Conservation (phyloP, 1,140 invertebrate genomes). For the Ylistrum balloti region DNA sequence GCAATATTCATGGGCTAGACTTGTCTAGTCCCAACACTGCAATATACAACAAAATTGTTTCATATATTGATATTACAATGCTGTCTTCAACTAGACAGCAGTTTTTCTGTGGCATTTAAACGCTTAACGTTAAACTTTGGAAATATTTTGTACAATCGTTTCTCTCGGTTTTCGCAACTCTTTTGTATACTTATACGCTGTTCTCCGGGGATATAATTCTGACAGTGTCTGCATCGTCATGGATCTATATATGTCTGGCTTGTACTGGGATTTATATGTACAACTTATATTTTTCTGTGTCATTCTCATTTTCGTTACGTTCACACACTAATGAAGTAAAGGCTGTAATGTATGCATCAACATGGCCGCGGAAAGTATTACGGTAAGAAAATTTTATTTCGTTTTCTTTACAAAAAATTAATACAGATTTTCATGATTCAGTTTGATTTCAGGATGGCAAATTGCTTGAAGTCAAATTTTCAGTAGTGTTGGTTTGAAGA, state of each 20-base stretch:
- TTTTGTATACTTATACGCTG: neutral
- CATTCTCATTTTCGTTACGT: neutral
- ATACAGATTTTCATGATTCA: too few relatives aligned
- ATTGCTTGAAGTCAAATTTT: too few relatives aligned
- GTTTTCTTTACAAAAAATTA: too few relatives aligned
- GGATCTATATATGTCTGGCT: neutral
- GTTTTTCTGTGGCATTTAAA: neutral
- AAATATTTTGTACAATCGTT: neutral
- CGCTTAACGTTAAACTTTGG: neutral
- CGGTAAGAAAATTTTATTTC: too few relatives aligned
- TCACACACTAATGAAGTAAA: neutral
- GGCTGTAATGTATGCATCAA: neutral
- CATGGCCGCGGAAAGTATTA: neutral
- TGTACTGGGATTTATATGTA: constrained; percentile 1
- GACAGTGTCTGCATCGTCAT: neutral
- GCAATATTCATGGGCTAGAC: neutral
- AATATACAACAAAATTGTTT: neutral
- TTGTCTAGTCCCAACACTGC: neutral
- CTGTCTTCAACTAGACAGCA: neutral
- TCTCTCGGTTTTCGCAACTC: neutral
- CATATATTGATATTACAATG: neutral
- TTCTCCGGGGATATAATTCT: neutral
- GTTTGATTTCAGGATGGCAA: too few relatives aligned
- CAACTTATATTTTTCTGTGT: constrained; percentile 10
- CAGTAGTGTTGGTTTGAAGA: too few relatives aligned